These are phyloP conservation scores for Aptenodytes forsteri DNA, from an alignment of 2,113 vertebrate genomes.

Conservation along the genomic window DNA sequence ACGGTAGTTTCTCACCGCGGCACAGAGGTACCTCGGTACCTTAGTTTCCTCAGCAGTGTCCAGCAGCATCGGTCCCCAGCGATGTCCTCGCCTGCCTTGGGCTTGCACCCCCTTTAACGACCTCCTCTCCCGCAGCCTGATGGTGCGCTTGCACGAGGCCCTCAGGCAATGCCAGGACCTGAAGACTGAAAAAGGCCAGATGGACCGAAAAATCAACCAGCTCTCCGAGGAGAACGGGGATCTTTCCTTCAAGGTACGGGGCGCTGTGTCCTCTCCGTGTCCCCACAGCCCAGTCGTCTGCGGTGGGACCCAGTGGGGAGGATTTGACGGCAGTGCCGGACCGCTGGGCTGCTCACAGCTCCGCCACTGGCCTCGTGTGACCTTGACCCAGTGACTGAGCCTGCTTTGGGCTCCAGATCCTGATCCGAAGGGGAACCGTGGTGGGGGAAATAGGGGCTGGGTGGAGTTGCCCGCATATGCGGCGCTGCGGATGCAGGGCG, in stretches of 20 bases:
- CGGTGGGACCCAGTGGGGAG: fast-evolving
- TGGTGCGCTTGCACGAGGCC: conserved; percentile 80
- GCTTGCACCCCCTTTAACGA: background rate
- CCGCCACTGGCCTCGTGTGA: fast-evolving
- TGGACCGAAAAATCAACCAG: conserved; percentile 86
- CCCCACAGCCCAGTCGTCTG: fast-evolving
- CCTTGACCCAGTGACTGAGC: background rate
- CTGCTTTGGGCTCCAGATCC: background rate
- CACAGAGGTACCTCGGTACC: fast-evolving
- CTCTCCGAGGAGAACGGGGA: conserved; percentile 87
- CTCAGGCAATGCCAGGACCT: conserved; percentile 86
- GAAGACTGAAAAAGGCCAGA: conserved; percentile 80
- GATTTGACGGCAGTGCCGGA: background rate
- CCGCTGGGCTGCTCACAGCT: background rate
- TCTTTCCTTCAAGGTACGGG: conserved; percentile 84
- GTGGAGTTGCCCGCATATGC: no score
- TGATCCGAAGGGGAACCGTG: fast-evolving
- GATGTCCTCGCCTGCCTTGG: background rate
- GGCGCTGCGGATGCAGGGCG: no score
- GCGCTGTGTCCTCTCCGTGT: fast-evolving
- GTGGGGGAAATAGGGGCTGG: background rate
- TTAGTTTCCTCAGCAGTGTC: background rate
- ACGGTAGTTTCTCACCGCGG: background rate
- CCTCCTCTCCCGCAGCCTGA: conserved; percentile 69
- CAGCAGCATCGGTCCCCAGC: fast-evolving